A percentile compares a stretch with the other conserved stretches of the same genome.
Conservation (phyloP, 2,888 invertebrate species). For the Sepioteuthis lessoniana region DNA sequence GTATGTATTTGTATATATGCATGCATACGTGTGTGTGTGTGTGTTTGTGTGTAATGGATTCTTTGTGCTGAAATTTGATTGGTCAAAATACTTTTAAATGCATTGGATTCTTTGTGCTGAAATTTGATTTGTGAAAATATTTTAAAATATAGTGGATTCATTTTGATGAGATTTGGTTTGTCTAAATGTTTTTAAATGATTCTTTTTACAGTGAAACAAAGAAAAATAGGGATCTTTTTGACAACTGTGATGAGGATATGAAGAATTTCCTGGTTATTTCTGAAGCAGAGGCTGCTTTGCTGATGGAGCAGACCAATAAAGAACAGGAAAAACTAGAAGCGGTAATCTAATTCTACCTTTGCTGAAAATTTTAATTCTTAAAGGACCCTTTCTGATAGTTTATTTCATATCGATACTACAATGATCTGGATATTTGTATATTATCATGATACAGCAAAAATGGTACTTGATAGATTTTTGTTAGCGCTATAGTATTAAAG, state of each 20-base stretch:
- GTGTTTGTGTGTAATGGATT: too few relatives aligned
- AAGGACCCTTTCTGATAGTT: too few relatives aligned
- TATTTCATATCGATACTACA: too few relatives aligned
- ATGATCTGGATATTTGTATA: too few relatives aligned
- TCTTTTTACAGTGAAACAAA: neutral
- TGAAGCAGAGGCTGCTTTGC: conserved; percentile 59
- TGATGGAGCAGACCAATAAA: conserved; percentile 59
- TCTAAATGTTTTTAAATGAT: neutral
- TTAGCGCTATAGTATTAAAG: too few relatives aligned
- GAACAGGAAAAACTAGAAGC: conserved; percentile 60
- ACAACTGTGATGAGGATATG: neutral
- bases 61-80: too few relatives aligned
- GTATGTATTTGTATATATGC: neutral
- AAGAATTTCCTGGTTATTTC: conserved; percentile 59
- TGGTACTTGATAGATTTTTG: too few relatives aligned
- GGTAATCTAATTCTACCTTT: conserved; percentile 55
- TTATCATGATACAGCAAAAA: too few relatives aligned
- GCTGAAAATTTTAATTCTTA: neutral
- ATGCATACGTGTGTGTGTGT: neutral
- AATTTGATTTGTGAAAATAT: neutral
- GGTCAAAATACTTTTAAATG: too few relatives aligned
- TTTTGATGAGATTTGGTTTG: neutral
- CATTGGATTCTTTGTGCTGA: neutral
- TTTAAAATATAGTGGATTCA: neutral
- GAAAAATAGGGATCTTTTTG: conserved; percentile 23